Percentiles rank a stretch among this genome's conserved stretches.
Evolutionary conservation across 2,797 vertebrate genomes (phyloP).

Genomic region (Sebastes cheni): DNA sequence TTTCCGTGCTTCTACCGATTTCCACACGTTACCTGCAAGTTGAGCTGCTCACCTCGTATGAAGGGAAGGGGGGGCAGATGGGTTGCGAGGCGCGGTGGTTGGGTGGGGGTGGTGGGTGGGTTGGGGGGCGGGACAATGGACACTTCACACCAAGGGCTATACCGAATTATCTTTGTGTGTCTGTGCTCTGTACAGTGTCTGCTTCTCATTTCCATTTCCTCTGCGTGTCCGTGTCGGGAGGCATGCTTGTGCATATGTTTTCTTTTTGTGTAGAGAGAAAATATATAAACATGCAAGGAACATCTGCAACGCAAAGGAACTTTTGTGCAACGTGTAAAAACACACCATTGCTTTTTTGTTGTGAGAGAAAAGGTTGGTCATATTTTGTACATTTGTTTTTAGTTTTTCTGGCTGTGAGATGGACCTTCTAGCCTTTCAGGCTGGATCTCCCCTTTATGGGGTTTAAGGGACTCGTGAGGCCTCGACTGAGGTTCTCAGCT

Average conservation of each 20-base stretch:
- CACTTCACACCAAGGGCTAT: slow-evolving; percentile 86
- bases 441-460: slow-evolving; percentile 22
- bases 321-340: slow-evolving; percentile 37
- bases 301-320: slow-evolving; percentile 43
- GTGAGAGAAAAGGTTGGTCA: slow-evolving; percentile 34
- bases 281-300: slow-evolving; percentile 49
- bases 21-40: slow-evolving; percentile 57
- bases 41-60: slow-evolving; percentile 64
- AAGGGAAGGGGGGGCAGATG: slow-evolving; percentile 23
- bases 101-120: not conserved
- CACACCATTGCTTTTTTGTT: not conserved
- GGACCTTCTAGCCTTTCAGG: slow-evolving; percentile 40
- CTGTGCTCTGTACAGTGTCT: slow-evolving; percentile 75
- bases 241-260: slow-evolving; percentile 59
- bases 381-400: slow-evolving; percentile 36
- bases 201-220: slow-evolving; percentile 63
- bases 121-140: slow-evolving; percentile 47
- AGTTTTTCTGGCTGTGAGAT: slow-evolving; percentile 43
- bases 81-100: not conserved
- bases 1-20: slow-evolving; percentile 3
- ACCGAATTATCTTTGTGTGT: slow-evolving; percentile 78
- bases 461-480: slow-evolving; percentile 17
- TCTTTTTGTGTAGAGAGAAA: slow-evolving; percentile 49
- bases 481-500: slow-evolving; percentile 24
- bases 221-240: slow-evolving; percentile 54